phyloP scores from a whole-genome alignment of 2,888 invertebrate species.

The Cheilosia urbana region DNA sequence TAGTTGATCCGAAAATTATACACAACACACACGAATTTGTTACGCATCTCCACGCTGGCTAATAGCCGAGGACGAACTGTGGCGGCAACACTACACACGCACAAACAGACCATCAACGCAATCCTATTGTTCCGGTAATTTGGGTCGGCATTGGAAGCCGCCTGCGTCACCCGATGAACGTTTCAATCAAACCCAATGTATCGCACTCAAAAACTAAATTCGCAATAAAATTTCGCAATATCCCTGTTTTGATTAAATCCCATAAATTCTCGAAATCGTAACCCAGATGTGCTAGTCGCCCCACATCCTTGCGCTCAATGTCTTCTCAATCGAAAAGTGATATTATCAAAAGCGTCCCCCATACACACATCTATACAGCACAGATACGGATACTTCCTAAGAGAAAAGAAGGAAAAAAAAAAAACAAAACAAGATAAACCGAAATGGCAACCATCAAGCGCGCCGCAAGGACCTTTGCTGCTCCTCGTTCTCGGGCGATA shows the following conservation, averaged over 20 bases:
- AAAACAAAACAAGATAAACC: constrained; percentile 50
- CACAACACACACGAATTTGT: constrained; percentile 49
- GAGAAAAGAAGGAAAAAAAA: neutral
- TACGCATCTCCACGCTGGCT: constrained; percentile 61
- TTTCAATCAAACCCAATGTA: constrained; percentile 55
- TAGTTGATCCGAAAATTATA: constrained; percentile 71
- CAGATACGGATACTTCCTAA: constrained; percentile 45
- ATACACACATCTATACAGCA: constrained; percentile 1
- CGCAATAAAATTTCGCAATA: constrained; percentile 71
- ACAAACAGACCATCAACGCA: neutral
- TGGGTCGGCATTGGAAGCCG: constrained; percentile 26
- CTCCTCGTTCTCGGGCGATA: constrained; percentile 9
- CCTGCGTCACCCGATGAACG: constrained; percentile 13
- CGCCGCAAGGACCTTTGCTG: constrained; percentile 64
- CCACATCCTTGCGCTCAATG: constrained; percentile 47
- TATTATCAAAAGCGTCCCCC: constrained; percentile 66
- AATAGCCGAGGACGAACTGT: constrained; percentile 34
- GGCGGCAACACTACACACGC: neutral
- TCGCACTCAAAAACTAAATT: constrained; percentile 46
- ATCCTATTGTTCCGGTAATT: constrained; percentile 29
- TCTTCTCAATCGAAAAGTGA: constrained; percentile 72
- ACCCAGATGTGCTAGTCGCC: neutral
- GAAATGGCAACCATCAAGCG: constrained; percentile 71
- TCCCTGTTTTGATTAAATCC: constrained; percentile 72
- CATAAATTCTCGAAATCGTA: constrained; percentile 66